Base-by-base conservation (phyloP, 2,797 vertebrate genomes). In the Mus minutoides region DNA sequence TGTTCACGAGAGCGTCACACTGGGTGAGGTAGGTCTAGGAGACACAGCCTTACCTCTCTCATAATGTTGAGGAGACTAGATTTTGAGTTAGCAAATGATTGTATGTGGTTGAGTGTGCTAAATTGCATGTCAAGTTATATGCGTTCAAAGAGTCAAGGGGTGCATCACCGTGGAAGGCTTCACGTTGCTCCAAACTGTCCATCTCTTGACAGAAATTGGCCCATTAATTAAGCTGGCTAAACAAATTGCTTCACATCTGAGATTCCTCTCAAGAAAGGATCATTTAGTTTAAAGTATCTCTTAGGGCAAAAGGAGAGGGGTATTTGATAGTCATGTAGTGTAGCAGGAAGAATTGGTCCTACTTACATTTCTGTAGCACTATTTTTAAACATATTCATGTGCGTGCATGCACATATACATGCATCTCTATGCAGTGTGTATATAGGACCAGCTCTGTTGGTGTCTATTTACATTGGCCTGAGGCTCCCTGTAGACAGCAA, bases 281-380 rank as follows among this genome's bases (percentile, higher is more conserved):
- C 60, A 56, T 58, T 85, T 92, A 62, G 29, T 94, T 80, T 88
- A 91, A 94, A 64, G 37, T 89, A 43, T 84, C 88, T 80, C 91
- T 89, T 96, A 94, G 29, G 49, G 24, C 86, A 73, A 88, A 19
- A 76, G 71, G 79, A 52, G 40, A 95, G 34, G 64, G 40, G 7
- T 58, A 49, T 94, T 93, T 96, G 62, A 76, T 56, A 92, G 79
- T 91, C 49, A 93, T 56, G 90, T 88, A 29, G 91, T 56, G 24
- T 62, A 83, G 86, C 21, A 14, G 69, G 86, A 94, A 24, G 12
- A 78, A 16, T 49, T 80, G 83, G 40, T 67, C 54, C 84, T 14
- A 29, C 21, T 58, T 37, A 78, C 31, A 52, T 37, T 9, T 37
- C n/a, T 2, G 22, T 43, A 79, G 49, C 73, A 37, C 7, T 22